phyloP scores from a whole-genome alignment of 2,888 invertebrate genomes.

The Ennomos quercinarius region DNA sequence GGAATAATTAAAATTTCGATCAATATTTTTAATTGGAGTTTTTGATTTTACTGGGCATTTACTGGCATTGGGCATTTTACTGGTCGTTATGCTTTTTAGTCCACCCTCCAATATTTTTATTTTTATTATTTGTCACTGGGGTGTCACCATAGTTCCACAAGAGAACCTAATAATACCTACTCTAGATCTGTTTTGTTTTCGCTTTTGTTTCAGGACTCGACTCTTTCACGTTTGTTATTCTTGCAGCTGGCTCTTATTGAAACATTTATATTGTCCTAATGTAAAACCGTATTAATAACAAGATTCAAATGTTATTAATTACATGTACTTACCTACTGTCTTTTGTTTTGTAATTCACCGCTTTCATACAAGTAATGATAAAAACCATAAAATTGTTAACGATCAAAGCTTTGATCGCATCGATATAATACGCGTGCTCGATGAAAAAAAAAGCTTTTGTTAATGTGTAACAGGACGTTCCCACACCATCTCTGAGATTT shows the following conservation, averaged over 20 bases:
- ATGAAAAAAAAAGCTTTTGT: slow-evolving; percentile 53
- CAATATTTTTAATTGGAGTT: slow-evolving; percentile 21
- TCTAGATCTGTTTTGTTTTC: too few relatives aligned
- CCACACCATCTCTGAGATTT: slow-evolving; percentile 61
- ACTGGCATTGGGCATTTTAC: too few relatives aligned
- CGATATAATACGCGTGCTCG: slow-evolving; percentile 52
- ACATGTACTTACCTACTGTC: too few relatives aligned
- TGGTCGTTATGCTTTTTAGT: not conserved
- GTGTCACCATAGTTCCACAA: too few relatives aligned
- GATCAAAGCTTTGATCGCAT: slow-evolving; percentile 60
- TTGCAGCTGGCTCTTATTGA: too few relatives aligned
- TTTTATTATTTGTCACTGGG: not conserved
- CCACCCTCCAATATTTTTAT: not conserved
- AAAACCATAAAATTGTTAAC: slow-evolving; percentile 58
- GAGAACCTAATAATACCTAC: too few relatives aligned
- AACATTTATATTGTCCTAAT: too few relatives aligned
- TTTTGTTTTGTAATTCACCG: not conserved
- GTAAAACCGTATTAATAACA: too few relatives aligned
- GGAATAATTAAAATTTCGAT: slow-evolving; percentile 40
- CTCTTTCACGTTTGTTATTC: too few relatives aligned
- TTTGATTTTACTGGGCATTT: slow-evolving; percentile 11
- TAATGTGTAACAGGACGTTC: slow-evolving; percentile 66
- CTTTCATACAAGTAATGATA: slow-evolving; percentile 27
- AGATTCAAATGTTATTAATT: too few relatives aligned
- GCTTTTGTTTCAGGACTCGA: too few relatives aligned